phyloP scores from a whole-genome alignment of 2,113 vertebrate genomes.

The Mystacornis crossleyi region DNA sequence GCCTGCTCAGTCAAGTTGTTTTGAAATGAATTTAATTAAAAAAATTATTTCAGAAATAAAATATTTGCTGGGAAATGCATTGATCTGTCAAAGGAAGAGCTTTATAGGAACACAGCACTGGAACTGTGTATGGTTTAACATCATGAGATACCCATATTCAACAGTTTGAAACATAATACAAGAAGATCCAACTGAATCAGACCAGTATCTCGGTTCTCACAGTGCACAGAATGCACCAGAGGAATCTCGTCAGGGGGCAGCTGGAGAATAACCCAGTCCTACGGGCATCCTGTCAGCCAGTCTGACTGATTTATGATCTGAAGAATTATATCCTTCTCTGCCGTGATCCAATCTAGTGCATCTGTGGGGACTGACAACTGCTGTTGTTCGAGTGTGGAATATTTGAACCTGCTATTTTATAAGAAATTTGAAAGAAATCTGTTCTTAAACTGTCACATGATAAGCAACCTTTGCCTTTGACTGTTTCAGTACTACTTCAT shows the following conservation, averaged over 20 bases:
- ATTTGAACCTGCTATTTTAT: conserved; percentile 13
- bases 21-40: conserved; percentile 6
- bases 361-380: background rate
- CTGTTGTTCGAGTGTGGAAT: background rate
- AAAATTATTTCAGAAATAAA: conserved; percentile 7
- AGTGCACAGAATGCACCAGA: background rate
- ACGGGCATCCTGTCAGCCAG: background rate
- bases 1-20: conserved; percentile 1
- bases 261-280: background rate
- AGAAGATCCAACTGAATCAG: background rate
- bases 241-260: background rate
- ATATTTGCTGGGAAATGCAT: conserved; percentile 9
- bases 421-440: conserved; percentile 10
- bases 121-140: background rate
- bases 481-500: background rate
- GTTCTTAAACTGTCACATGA: background rate
- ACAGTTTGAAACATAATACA: background rate
- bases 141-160: conserved; percentile 16
- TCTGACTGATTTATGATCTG: conserved; percentile 26
- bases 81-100: background rate
- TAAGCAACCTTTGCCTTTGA: background rate
- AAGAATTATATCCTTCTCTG: conserved; percentile 1
- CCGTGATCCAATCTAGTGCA: background rate
- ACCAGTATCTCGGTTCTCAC: background rate
- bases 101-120: background rate